Percentiles rank a stretch among this genome's conserved stretches.
Evolutionary conservation across 2,888 invertebrate species (phyloP).

Genomic region (Nebria brevicollis): DNA sequence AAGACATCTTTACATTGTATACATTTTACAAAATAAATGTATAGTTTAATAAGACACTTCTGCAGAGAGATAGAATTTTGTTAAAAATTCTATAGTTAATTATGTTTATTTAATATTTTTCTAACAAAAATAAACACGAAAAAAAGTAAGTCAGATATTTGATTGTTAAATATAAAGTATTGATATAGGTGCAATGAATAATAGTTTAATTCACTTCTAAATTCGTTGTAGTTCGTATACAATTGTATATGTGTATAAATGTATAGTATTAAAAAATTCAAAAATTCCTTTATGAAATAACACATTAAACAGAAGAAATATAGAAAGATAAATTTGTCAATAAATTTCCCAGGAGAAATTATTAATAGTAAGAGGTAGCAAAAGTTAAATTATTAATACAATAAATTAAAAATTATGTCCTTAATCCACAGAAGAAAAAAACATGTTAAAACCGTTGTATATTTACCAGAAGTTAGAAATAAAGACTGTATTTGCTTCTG

Average conservation of each 20-base stretch:
- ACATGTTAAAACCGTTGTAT: constrained; percentile 20
- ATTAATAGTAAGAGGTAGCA: constrained; percentile 23
- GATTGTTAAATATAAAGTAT: no score
- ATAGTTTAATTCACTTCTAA: no score
- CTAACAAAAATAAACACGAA: no score
- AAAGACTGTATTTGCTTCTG: constrained; percentile 34
- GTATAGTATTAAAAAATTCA: not conserved
- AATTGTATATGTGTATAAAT: no score
- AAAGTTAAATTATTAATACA: constrained; percentile 28
- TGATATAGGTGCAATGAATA: no score
- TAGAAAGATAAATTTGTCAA: constrained; percentile 26
- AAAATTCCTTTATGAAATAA: not conserved
- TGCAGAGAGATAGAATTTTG: no score
- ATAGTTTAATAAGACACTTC: no score
- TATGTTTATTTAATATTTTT: no score
- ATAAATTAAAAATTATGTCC: constrained; percentile 39
- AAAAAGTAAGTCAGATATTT: no score
- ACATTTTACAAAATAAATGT: not conserved
- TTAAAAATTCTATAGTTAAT: no score
- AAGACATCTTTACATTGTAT: not conserved
- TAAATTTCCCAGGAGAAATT: not conserved
- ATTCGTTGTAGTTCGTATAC: no score
- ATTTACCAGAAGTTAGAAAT: constrained; percentile 38
- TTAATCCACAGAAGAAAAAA: constrained; percentile 34
- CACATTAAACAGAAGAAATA: not conserved